Base-by-base conservation (phyloP, 2,113 vertebrate genomes). In the Spea bombifrons region DNA sequence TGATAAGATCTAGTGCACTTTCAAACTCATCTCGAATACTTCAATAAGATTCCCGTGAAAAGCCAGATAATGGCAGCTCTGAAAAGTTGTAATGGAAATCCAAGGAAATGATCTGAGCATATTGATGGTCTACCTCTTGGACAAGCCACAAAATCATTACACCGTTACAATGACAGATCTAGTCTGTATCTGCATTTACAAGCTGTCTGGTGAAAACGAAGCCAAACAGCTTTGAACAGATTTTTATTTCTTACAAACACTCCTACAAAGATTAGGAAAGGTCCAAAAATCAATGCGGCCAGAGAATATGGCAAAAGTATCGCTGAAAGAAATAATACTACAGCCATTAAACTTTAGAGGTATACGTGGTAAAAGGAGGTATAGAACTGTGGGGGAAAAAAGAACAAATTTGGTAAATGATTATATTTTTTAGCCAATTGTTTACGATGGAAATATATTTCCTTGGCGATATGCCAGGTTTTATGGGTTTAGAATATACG, bases 151-250 rank as follows among this genome's bases (percentile, higher is more conserved):
- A 72, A 78, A 78, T 78, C 76, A 66, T 78, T 78, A 78, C 50
- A 65, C 44, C 13, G 57, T 78, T 59, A 78, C 76, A 78, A 78
- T 66, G 59, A 78, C 53, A 65, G 48, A 71, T 78, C 59, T 64
- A 52, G 65, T 66, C 59, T 64, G 63, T 78, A 72, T 78, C 57
- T 71, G 59, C 7, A 45, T 72, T 65, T 78, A 69, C 76, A 72
- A 72, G 69, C 47, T 71, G 76, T 53, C 59, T 71, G 16, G 43
- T 17, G 43, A 17, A 65, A 72, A 71, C 30, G 48, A 52, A 78
- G 76, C 68, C 76, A 72, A 78, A 71, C 5, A 16, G 47, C 68
- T 78, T 78, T 72, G 69, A 78, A 71, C 76, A 71, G 68, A 78
- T 71, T 71, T 74, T 71, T 46, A 47, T 71, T 78, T 72, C 48